These are phyloP conservation scores for Prunella strophiata DNA, from an alignment of 2,797 vertebrate species.

Conservation along the genomic window DNA sequence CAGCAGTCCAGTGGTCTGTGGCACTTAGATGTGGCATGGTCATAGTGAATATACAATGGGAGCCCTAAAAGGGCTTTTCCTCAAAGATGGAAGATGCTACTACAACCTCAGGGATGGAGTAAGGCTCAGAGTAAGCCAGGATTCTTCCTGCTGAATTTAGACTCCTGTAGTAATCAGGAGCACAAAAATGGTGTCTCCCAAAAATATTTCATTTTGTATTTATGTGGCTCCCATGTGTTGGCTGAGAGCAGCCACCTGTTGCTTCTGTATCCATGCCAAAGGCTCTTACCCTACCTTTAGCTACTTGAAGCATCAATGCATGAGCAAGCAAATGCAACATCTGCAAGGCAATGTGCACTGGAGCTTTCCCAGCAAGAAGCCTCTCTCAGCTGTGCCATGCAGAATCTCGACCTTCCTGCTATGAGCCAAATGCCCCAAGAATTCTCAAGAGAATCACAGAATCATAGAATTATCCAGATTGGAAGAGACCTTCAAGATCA, in stretches of 20 bases:
- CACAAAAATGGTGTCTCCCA: neutral
- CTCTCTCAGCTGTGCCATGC: neutral
- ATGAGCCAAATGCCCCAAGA: neutral
- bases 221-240: neutral
- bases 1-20: neutral
- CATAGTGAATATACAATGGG: rapidly evolving
- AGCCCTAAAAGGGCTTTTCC: neutral
- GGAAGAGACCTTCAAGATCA: neutral
- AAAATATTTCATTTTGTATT: neutral
- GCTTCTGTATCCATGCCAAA: neutral
- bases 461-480: neutral
- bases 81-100: neutral
- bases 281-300: neutral
- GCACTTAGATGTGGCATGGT: neutral
- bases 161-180: neutral
- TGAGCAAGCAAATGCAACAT: neutral
- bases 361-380: neutral
- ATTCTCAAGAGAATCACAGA: neutral
- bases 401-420: neutral
- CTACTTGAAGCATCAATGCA: neutral
- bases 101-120: neutral
- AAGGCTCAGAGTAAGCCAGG: neutral
- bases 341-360: neutral
- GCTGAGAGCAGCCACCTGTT: neutral
- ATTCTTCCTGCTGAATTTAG: neutral